phyloP scores from a whole-genome alignment of 1,140 invertebrate species.

The Papilio dardanus region DNA sequence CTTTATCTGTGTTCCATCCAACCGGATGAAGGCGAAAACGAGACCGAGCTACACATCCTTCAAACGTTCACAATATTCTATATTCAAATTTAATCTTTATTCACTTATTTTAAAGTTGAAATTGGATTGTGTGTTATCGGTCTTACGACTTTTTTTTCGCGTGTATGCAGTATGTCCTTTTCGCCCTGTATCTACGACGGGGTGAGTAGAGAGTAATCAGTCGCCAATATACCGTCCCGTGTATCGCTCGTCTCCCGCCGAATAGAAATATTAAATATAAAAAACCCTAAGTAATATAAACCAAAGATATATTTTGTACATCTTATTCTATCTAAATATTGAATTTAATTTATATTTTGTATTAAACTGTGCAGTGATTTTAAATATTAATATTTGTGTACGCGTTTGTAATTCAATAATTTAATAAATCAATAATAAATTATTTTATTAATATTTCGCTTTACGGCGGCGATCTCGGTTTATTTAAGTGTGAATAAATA shows the following conservation, averaged over 20 bases:
- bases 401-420: conserved; percentile 10
- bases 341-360: conserved; percentile 22
- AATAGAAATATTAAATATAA: conserved; percentile 45
- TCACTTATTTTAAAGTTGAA: conserved; percentile 29
- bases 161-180: conserved; percentile 65
- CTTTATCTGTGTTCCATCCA: conserved; percentile 73
- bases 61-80: conserved; percentile 52
- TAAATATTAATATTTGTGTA: conserved; percentile 25
- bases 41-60: conserved; percentile 67
- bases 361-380: not conserved
- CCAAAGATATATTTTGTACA: conserved; percentile 47
- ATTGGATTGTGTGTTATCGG: conserved; percentile 36
- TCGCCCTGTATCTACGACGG: conserved; percentile 69
- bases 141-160: conserved; percentile 47
- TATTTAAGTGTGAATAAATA: conserved; percentile 49
- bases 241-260: conserved; percentile 60
- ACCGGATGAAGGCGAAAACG: conserved; percentile 68
- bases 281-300: conserved; percentile 43
- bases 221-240: conserved; percentile 74
- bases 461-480: conserved; percentile 42
- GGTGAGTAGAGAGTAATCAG: conserved; percentile 70
- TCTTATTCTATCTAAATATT: not conserved
- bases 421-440: conserved; percentile 10
- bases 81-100: conserved; percentile 43
- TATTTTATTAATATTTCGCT: conserved; percentile 31